phyloP scores from a whole-genome alignment of 2,888 invertebrate species.

The Tipula lateralis region DNA sequence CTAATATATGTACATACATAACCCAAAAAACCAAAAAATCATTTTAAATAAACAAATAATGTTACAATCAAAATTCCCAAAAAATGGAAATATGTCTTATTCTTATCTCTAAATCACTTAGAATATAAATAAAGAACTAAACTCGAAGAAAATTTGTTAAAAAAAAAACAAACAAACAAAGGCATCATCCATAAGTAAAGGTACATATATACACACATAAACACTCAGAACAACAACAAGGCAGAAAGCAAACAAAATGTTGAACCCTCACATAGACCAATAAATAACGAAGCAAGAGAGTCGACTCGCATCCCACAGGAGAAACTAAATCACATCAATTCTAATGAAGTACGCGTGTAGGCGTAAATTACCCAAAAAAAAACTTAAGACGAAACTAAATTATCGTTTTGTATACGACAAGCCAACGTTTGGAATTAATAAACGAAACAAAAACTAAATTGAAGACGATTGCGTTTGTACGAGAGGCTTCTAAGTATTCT shows the following conservation, averaged over 20 bases:
- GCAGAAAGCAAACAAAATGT: neutral
- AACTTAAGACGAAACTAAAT: neutral
- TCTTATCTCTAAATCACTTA: neutral
- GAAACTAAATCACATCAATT: neutral
- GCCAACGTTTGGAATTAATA: neutral
- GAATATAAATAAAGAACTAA: neutral
- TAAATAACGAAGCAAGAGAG: neutral
- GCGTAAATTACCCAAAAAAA: neutral
- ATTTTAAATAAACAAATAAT: slow-evolving; percentile 6
- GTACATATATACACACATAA: neutral
- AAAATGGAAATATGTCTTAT: slow-evolving; percentile 2
- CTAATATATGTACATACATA: neutral
- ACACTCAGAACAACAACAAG: neutral
- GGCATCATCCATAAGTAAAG: neutral
- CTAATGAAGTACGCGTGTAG: neutral
- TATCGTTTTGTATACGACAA: neutral
- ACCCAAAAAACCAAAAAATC: neutral
- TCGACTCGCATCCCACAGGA: neutral
- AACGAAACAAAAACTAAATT: neutral
- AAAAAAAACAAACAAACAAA: slow-evolving; percentile 11
- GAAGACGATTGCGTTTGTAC: neutral
- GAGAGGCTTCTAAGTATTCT: neutral
- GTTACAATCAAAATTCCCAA: neutral
- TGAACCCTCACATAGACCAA: slow-evolving; percentile 11
- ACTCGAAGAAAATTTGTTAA: neutral